These are phyloP conservation scores for Mustelus asterias DNA, from an alignment of 2,113 vertebrate genomes.

Conservation along the genomic window DNA sequence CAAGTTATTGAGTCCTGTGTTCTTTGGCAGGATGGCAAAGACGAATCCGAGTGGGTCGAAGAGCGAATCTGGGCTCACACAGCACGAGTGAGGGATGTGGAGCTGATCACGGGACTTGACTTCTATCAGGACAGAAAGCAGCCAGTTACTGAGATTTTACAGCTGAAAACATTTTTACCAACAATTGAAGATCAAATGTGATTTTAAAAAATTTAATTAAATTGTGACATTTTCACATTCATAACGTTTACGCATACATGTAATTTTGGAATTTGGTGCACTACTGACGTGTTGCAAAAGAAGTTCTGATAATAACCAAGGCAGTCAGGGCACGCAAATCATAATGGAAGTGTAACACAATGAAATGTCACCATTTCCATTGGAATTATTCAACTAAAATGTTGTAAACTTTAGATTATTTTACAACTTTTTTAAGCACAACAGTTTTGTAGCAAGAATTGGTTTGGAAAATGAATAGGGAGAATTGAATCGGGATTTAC, in stretches of 20 bases:
- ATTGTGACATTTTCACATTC: neutral
- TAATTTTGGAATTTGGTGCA: neutral
- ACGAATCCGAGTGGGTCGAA: slow-evolving; percentile 62
- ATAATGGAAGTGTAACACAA: neutral
- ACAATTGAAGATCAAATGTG: slow-evolving; percentile 46
- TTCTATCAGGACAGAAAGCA: slow-evolving; percentile 75
- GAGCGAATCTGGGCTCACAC: slow-evolving; percentile 69
- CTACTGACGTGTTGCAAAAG: neutral
- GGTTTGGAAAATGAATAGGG: neutral
- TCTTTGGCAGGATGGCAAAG: slow-evolving; percentile 54
- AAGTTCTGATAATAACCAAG: neutral
- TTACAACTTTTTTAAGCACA: neutral
- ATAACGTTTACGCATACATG: neutral
- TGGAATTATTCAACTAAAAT: neutral
- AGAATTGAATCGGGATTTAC: neutral
- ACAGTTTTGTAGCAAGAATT: neutral
- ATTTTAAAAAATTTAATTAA: neutral
- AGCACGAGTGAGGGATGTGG: slow-evolving; percentile 78
- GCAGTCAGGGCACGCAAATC: neutral
- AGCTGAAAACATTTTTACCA: slow-evolving; percentile 79
- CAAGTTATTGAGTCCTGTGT: slow-evolving; percentile 29
- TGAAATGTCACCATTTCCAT: neutral
- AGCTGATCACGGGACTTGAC: slow-evolving; percentile 84
- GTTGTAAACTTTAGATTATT: slow-evolving; percentile 9
- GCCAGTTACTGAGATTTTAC: slow-evolving; percentile 69